These are phyloP conservation scores for Gymnodraco acuticeps DNA, from an alignment of 2,797 vertebrate species.

Conservation along the genomic window DNA sequence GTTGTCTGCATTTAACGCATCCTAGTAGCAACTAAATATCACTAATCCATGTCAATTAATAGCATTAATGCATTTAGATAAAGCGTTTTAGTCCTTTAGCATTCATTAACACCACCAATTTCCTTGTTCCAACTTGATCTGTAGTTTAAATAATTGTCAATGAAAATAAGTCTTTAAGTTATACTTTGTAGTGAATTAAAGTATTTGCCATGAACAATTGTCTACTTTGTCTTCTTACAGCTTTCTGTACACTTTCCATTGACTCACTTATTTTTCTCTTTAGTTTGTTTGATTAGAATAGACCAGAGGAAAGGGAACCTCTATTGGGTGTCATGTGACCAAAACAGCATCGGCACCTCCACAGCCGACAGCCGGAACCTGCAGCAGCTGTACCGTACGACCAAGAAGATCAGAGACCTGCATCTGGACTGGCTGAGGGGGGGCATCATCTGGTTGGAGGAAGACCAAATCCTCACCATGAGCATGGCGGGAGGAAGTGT, in stretches of 20 bases:
- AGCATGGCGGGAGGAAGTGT: slow-evolving; percentile 79
- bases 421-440: slow-evolving; percentile 88
- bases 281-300: slow-evolving; percentile 87
- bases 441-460: slow-evolving; percentile 88
- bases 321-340: slow-evolving; percentile 90
- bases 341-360: slow-evolving; percentile 80
- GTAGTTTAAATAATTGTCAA: not conserved
- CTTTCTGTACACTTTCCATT: not conserved
- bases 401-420: slow-evolving; percentile 77
- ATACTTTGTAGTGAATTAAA: not conserved
- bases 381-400: slow-evolving; percentile 79
- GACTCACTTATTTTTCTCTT: not conserved
- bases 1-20: too few relatives aligned
- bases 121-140: not conserved
- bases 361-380: slow-evolving; percentile 41
- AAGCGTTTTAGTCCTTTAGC: not conserved
- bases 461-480: slow-evolving; percentile 79
- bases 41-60: not conserved
- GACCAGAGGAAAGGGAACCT: slow-evolving; percentile 85
- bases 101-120: not conserved
- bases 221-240: not conserved
- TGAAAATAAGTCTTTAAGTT: not conserved
- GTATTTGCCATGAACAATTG: not conserved
- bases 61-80: not conserved
- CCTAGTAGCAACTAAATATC: too few relatives aligned